These are phyloP conservation scores for Bombycilla garrulus DNA, from an alignment of 2,113 vertebrate genomes.

Conservation along the genomic window DNA sequence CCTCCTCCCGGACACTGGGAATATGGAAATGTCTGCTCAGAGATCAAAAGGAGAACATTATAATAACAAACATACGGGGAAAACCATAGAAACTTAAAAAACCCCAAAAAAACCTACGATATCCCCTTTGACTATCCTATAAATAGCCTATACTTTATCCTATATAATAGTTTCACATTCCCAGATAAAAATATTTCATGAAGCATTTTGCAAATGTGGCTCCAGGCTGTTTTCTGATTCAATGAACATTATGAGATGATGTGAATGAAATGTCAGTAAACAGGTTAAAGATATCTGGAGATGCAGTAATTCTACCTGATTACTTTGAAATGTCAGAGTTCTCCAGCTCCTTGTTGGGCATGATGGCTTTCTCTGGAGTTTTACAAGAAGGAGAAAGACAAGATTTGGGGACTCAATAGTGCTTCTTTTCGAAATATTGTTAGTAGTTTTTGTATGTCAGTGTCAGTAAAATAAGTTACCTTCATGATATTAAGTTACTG, in stretches of 20 bases:
- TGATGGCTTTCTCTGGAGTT: not conserved
- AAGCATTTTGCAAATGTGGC: not conserved
- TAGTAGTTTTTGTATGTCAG: not conserved
- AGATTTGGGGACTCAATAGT: not conserved
- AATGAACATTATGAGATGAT: not conserved
- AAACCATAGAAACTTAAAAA: not conserved
- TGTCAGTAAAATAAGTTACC: not conserved
- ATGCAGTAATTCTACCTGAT: slow-evolving; percentile 4
- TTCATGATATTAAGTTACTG: not conserved
- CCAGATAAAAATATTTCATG: not conserved
- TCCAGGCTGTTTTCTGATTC: slow-evolving; percentile 8
- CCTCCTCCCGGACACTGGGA: not conserved
- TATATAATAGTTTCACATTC: not conserved
- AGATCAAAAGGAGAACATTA: not conserved
- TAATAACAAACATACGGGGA: not conserved
- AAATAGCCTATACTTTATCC: not conserved
- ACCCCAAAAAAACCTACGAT: not conserved
- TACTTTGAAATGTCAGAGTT: not conserved
- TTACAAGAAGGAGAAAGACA: not conserved
- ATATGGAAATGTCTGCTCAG: fast-evolving
- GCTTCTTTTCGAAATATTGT: not conserved
- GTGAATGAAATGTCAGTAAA: not conserved
- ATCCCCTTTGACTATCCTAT: not conserved
- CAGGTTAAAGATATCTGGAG: not conserved
- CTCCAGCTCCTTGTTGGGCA: not conserved